Evolutionary conservation across 2,888 invertebrate genomes (phyloP).

Genomic region (Stenchaetothrips biformis): DNA sequence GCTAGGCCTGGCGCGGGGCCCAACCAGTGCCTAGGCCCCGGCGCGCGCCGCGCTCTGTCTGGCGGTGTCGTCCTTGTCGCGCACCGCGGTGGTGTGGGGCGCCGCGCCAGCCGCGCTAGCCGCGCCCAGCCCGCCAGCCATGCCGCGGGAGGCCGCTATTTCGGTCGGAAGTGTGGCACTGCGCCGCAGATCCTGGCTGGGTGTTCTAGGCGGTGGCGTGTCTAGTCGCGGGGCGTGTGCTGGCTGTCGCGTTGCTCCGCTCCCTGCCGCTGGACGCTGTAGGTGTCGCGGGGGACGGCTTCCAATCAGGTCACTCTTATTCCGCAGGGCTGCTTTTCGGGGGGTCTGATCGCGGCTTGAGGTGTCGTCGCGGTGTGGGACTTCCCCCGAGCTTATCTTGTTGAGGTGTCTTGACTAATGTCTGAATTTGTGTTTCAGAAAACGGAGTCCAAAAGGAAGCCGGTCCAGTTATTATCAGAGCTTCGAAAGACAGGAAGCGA

Average conservation of each 20-base stretch:
- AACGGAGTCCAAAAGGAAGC: slow-evolving; percentile 42
- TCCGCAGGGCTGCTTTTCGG: no score
- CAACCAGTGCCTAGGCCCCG: background rate
- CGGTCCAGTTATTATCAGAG: slow-evolving; percentile 47
- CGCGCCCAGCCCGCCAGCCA: no score
- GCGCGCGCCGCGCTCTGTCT: no score
- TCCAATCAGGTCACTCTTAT: no score
- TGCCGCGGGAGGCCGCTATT: no score
- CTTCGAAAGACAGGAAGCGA: slow-evolving; percentile 51
- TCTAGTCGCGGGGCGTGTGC: background rate
- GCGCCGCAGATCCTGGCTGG: slow-evolving; percentile 27
- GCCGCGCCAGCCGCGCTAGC: no score
- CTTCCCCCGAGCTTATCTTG: slow-evolving; percentile 31
- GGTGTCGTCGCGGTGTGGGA: background rate
- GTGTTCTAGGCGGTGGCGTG: background rate
- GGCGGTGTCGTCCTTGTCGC: no score
- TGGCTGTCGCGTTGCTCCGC: slow-evolving; percentile 23
- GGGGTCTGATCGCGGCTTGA: no score
- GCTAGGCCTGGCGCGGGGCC: background rate
- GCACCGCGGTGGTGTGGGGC: no score
- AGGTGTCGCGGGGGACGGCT: no score
- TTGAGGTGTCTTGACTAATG: background rate
- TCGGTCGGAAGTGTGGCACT: background rate
- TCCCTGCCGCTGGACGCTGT: background rate
- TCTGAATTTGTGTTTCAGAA: slow-evolving; percentile 40